phyloP scores from a whole-genome alignment of 2,113 vertebrate genomes.

The Cavia aperea region DNA sequence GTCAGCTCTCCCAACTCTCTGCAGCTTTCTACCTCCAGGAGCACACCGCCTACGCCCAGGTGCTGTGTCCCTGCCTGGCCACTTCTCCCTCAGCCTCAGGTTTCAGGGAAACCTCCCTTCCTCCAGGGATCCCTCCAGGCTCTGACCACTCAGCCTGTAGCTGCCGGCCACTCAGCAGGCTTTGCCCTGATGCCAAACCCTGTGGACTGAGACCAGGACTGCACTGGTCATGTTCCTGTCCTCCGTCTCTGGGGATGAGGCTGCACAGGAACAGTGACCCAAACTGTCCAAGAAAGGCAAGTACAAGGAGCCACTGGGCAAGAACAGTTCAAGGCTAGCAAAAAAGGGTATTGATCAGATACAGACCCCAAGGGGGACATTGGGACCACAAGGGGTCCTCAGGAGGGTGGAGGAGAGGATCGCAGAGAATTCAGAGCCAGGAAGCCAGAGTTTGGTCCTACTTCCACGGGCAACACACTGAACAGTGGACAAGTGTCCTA shows the following conservation, averaged over 20 bases:
- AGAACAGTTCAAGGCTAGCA: neutral
- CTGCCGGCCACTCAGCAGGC: neutral
- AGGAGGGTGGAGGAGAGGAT: neutral
- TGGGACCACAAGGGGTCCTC: fast-evolving
- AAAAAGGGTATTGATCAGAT: neutral
- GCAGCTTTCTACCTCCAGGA: neutral
- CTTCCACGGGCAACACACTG: no score
- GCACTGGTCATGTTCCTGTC: neutral
- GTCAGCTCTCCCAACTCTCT: neutral
- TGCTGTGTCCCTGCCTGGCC: neutral
- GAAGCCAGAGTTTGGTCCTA: neutral
- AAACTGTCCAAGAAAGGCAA: neutral
- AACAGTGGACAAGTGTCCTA: neutral
- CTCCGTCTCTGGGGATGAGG: neutral
- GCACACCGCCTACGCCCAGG: no score
- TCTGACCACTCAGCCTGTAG: neutral
- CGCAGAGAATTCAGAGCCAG: neutral
- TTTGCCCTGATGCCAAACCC: neutral
- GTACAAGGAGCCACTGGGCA: neutral
- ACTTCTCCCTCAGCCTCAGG: neutral
- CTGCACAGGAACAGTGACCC: neutral
- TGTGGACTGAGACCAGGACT: neutral
- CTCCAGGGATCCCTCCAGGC: neutral
- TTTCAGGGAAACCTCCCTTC: neutral
- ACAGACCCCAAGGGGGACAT: neutral